Evolutionary conservation across 2,797 vertebrate genomes (phyloP).

Genomic region (Eulemur mongoz): DNA sequence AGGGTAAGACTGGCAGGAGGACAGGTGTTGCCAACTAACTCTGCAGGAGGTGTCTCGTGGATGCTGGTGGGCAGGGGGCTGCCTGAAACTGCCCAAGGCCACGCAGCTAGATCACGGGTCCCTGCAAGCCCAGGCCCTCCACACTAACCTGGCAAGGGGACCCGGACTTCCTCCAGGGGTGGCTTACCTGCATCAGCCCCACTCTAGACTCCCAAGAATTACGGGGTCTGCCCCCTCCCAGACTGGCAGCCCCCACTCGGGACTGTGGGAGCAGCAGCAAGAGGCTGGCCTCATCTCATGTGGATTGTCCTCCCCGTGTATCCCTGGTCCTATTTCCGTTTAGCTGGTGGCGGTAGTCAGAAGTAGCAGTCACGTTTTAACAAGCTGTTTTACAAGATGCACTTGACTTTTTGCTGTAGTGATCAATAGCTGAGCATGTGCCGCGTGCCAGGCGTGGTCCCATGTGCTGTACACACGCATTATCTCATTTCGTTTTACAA

Average conservation of each 20-base stretch:
- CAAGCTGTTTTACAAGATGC: neutral
- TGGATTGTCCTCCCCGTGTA: too few species aligned
- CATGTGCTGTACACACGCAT: neutral
- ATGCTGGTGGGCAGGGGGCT: neutral
- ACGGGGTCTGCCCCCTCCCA: neutral
- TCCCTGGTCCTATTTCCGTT: neutral
- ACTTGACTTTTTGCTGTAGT: neutral
- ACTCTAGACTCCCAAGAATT: neutral
- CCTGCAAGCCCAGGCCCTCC: neutral
- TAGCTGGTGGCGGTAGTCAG: neutral
- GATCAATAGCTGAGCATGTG: neutral
- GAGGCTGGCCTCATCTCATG: neutral
- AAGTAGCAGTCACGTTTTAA: neutral
- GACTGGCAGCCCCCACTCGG: neutral
- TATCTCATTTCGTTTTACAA: neutral
- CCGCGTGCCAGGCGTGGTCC: neutral
- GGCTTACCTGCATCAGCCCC: neutral
- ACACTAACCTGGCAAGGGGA: fast-evolving
- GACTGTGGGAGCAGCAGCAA: neutral
- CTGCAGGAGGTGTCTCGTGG: too few species aligned
- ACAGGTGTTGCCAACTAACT: fast-evolving
- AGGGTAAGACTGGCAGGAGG: neutral
- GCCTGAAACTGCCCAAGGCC: neutral
- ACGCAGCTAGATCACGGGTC: neutral
- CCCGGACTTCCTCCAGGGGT: too few species aligned